Evolutionary conservation across 2,113 vertebrate species (phyloP).

Genomic region (Saimiri boliviensis): DNA sequence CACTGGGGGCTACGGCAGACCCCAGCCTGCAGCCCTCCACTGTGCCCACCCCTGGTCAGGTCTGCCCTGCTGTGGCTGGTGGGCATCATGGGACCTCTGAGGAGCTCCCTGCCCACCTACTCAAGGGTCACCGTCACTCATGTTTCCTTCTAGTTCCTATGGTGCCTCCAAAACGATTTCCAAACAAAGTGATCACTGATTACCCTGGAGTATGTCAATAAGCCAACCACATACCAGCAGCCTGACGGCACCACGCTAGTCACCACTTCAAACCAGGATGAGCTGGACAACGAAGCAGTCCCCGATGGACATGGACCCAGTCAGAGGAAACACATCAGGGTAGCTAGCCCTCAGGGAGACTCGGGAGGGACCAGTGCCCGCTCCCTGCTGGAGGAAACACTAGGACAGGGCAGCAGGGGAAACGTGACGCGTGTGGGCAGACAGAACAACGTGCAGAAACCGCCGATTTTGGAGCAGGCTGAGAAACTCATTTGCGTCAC

Average conservation of each 20-base stretch:
- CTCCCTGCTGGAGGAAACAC: background rate
- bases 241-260: background rate
- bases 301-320: too few relatives aligned
- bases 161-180: background rate
- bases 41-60: background rate
- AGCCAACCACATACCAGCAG: background rate
- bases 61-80: background rate
- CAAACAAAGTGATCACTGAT: too few relatives aligned
- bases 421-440: background rate
- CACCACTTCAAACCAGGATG: too few relatives aligned
- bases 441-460: background rate
- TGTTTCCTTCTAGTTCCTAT: background rate
- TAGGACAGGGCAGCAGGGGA: background rate
- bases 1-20: background rate
- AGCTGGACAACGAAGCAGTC: background rate
- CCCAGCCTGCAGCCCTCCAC: too few relatives aligned
- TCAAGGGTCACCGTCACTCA: background rate
- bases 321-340: background rate
- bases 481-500: constrained; percentile 66
- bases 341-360: background rate
- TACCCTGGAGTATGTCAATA: background rate
- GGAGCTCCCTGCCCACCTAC: background rate
- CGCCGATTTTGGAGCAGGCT: constrained; percentile 55
- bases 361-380: accelerated
- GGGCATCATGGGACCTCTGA: background rate